phyloP scores from a whole-genome alignment of 2,113 vertebrate genomes.

The Myodes glareolus region DNA sequence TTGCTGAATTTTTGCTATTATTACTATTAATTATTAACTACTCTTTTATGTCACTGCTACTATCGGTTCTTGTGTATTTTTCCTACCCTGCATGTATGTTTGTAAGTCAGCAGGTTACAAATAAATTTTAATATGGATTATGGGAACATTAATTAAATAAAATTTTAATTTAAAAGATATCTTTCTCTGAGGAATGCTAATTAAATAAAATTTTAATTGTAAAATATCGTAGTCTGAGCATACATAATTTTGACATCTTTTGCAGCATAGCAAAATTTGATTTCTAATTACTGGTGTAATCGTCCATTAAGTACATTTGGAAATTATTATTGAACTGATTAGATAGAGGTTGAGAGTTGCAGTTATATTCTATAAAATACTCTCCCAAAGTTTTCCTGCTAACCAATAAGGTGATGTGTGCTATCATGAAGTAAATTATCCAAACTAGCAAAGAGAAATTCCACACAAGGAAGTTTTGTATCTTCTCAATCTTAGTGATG shows the following conservation, averaged over 20 bases:
- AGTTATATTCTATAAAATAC: slow-evolving; percentile 63
- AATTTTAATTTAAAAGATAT: slow-evolving; percentile 79
- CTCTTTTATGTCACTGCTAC: not conserved
- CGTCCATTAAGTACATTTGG: slow-evolving; percentile 82
- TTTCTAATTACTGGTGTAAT: slow-evolving; percentile 82
- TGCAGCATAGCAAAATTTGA: slow-evolving; percentile 78
- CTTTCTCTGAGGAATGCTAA: slow-evolving; percentile 77
- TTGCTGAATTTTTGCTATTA: not conserved
- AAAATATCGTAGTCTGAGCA: slow-evolving; percentile 73
- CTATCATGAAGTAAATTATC: slow-evolving; percentile 49
- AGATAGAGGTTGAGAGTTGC: slow-evolving; percentile 69
- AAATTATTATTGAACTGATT: slow-evolving; percentile 82
- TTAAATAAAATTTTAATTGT: slow-evolving; percentile 83
- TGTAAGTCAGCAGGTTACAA: slow-evolving; percentile 68
- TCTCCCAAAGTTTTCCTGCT: slow-evolving; percentile 60
- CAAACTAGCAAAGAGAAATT: slow-evolving; percentile 56
- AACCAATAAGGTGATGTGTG: slow-evolving; percentile 55
- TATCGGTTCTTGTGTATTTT: slow-evolving; percentile 19
- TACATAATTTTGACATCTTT: slow-evolving; percentile 82
- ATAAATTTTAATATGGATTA: slow-evolving; percentile 78
- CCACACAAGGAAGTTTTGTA: slow-evolving; percentile 38
- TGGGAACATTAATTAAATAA: slow-evolving; percentile 80
- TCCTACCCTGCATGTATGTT: slow-evolving; percentile 58
- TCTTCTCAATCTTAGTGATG: not conserved
- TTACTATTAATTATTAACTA: not conserved